Base-by-base conservation (phyloP, 2,888 invertebrate genomes). In the Syritta pipiens region DNA sequence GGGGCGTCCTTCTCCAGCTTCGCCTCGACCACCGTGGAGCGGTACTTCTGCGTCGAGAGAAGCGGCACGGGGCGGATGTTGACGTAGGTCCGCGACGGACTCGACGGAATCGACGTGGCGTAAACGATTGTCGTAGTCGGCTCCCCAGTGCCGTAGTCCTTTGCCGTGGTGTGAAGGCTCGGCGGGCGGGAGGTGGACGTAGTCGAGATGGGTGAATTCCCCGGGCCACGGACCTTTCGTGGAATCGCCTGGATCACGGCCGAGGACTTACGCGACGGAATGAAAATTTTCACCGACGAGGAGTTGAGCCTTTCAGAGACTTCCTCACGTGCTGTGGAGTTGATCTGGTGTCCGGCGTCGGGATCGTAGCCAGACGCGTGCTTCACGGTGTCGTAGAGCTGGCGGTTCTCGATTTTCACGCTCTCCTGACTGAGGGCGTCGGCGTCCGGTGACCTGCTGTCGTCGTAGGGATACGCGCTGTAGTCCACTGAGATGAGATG, bases 81-180 rank as follows among this genome's bases (percentile, higher is more conserved):
- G 3, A 83, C 68, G 42, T 81, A 81, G 3, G 82, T 74, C 44
- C 83, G 83, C 0, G 82, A 57, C 2, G 32, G 19, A n/a, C 60
- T 62, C 14, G 83, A 82, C 24, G 84, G 83, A n/a, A 83, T 82
- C 0, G 85, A 84, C 7, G 84, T 84, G 0, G 85, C 85, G 48
- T 85, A 85, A 9, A 85, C 82, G 14, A 85, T 76, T 0, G 84
- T 84, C 2, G 85, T 84, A 7, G 84, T 84, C 3, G 83, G 81
- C 14, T 84, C 83, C 3, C 69, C 75, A 5, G 57, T 48, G 4
- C 81, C 60, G 30, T 53, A 62, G 6, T 71, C 49, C 5, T 71
- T 71, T 0, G 62, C 17, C 6, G 24, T n/a, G 12, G 40, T 14
- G 26, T 49, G 60, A 20, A 68, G 9, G 6, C 17, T 51, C 0